Percentiles rank a stretch among this genome's conserved stretches.
Conservation (phyloP, 2,797 vertebrate species). For the Tokudaia muenninki region DNA sequence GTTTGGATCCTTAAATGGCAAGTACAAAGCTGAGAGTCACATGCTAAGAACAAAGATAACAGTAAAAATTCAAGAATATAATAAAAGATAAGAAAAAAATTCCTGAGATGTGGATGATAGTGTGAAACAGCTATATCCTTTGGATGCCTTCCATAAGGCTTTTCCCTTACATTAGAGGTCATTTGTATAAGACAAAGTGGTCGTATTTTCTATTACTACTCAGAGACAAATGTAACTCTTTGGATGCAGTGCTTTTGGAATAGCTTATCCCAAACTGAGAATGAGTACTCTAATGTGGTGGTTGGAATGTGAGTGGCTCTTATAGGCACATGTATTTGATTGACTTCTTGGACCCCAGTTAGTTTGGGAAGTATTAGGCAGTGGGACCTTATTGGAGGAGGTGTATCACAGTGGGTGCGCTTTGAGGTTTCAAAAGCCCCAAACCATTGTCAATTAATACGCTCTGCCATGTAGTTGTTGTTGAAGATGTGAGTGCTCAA, state of each 20-base stretch:
- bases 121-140: background rate
- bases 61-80: conserved; percentile 6
- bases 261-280: background rate
- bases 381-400: background rate
- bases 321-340: no score
- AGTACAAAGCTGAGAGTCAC: background rate
- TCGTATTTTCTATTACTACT: conserved; percentile 47
- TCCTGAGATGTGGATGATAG: background rate
- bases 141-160: background rate
- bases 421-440: background rate
- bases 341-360: background rate
- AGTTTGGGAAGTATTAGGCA: background rate
- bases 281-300: background rate
- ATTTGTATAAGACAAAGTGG: conserved; percentile 9
- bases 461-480: background rate
- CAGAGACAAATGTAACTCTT: background rate
- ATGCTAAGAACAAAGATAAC: background rate
- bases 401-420: background rate
- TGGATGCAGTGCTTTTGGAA: background rate
- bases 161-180: background rate
- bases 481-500: background rate
- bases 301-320: background rate
- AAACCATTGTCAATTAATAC: background rate
- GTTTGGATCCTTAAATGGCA: background rate
- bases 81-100: background rate